These are phyloP conservation scores for Xenops minutus DNA, from an alignment of 2,797 vertebrate species.

Conservation along the genomic window DNA sequence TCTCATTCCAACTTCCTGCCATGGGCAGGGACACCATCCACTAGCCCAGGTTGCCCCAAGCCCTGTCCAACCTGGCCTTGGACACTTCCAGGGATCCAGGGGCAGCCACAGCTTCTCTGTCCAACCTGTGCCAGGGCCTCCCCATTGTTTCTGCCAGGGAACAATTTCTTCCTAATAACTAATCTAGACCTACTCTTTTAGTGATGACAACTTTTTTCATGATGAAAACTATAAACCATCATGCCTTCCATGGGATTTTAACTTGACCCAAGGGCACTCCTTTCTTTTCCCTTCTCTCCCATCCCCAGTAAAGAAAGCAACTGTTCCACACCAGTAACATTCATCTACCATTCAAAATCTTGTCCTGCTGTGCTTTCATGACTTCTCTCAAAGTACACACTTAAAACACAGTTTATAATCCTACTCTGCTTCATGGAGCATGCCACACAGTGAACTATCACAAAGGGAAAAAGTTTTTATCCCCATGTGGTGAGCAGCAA, in stretches of 20 bases:
- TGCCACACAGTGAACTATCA: not conserved
- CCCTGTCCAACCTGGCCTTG: fast-evolving
- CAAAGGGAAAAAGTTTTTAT: not conserved
- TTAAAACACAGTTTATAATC: constrained; percentile 10
- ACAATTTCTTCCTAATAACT: not conserved
- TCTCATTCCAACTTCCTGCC: not conserved
- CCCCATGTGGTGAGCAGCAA: not conserved
- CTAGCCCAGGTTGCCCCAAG: fast-evolving
- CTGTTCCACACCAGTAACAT: not conserved
- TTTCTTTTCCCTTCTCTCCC: not conserved
- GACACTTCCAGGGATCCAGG: not conserved
- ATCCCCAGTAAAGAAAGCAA: not conserved
- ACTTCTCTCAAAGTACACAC: not conserved
- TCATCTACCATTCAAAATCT: not conserved
- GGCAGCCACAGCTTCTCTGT: not conserved
- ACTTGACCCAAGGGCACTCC: not conserved
- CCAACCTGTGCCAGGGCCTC: not conserved
- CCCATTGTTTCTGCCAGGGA: not conserved
- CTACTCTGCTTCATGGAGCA: not conserved
- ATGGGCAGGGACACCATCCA: not conserved
- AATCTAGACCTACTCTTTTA: not conserved
- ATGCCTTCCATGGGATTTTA: not conserved
- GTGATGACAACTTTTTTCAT: not conserved
- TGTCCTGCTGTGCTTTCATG: not conserved
- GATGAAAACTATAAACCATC: not conserved